Conservation (phyloP, 2,888 invertebrate genomes). For the Acronicta aceris region DNA sequence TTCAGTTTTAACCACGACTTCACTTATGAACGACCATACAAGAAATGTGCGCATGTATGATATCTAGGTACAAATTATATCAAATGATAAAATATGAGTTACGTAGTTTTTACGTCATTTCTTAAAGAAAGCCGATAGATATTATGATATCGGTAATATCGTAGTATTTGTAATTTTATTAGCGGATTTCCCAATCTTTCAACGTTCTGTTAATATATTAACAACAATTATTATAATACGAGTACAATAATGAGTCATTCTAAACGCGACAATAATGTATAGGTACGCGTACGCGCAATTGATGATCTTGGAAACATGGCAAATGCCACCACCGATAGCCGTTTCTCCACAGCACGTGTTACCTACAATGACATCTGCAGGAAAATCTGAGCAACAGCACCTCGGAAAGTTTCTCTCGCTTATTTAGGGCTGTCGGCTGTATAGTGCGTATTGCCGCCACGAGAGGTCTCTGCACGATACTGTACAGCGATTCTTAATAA, state of each 20-base stretch:
- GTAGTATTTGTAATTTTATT: constrained; percentile 18
- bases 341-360: background rate
- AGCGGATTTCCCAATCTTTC: constrained; percentile 19
- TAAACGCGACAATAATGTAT: background rate
- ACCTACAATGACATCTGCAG: constrained; percentile 62
- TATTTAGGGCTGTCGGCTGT: constrained; percentile 21
- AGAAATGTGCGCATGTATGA: constrained; percentile 32
- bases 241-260: constrained; percentile 22
- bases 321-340: background rate
- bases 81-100: constrained; percentile 45
- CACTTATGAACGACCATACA: constrained; percentile 30
- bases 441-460: constrained; percentile 28
- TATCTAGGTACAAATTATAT: constrained; percentile 26
- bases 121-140: constrained; percentile 29
- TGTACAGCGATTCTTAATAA: background rate
- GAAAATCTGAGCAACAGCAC: constrained; percentile 45
- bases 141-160: constrained; percentile 16
- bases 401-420: constrained; percentile 24
- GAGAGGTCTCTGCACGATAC: constrained; percentile 47
- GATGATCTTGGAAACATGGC: background rate
- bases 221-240: background rate
- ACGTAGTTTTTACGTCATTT: constrained; percentile 46
- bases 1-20: constrained; percentile 32
- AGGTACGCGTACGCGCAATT: no score
- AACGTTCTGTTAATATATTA: background rate